Evolutionary conservation across 2,888 invertebrate species (phyloP), one percentile per base, ranked within the genome.

Genomic region (Ormyrus thymus): DNA sequence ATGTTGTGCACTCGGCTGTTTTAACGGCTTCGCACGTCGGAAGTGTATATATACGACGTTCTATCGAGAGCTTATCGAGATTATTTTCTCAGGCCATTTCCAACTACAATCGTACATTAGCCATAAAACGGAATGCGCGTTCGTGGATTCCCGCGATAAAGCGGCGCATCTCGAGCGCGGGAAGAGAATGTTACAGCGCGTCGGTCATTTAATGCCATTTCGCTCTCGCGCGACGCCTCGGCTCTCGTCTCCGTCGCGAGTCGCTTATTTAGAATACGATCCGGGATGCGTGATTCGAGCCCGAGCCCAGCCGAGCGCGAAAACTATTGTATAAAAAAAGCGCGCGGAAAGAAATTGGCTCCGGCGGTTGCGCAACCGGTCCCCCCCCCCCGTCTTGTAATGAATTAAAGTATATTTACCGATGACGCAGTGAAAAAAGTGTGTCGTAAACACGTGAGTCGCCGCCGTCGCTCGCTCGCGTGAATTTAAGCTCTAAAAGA

Each of bases 391-490:
- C 11, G 11, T 13, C 29, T 3, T 29, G 29, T 51, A 15, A 53
- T 13, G 58, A 77, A 66, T 77, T 58, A 59, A 76, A 53, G 69
- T 73, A 69, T 55, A 68, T 61, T 66, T 61, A 43, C 68, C 64
- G 74, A 59, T 74, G 78, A 74, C 73, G 73, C 53, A 50, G 45
- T 6, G 65, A 68, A 56, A 29, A 29, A 29, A 29, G 29, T 45
- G 64, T 55, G 56, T 50, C 64, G 62, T 51, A 70, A 64, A 15
- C 70, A 15, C 56, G 48, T 58, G 46, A 43, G 53, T 59, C 11
- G 45, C 13, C n/a, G 51, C 62, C 29, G 74, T 74, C 66, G 58
- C 15, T 61, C 43, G n/a, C 56, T 13, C 70, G 76, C 43, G 53
- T 43, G 48, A 68, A 73, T 58, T 61, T 62, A 13, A 61, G 55